These are phyloP conservation scores for Orchesella cincta DNA, from an alignment of 1,140 invertebrate species.

Conservation along the genomic window DNA sequence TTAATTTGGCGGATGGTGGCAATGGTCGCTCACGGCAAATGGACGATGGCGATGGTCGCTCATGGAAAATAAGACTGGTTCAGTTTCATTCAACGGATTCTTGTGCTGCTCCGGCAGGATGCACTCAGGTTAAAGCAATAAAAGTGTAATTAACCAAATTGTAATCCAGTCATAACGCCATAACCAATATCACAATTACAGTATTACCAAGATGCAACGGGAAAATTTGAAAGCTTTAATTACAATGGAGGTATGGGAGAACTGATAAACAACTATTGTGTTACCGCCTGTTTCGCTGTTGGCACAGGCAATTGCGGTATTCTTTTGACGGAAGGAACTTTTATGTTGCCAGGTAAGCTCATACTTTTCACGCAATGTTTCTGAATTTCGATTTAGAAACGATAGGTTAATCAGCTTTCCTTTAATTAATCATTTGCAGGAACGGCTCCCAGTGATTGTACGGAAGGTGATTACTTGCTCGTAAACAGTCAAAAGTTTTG, in stretches of 20 bases:
- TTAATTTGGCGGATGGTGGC: slow-evolving; percentile 4
- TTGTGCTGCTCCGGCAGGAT: slow-evolving; percentile 62
- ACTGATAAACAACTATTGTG: slow-evolving; percentile 37
- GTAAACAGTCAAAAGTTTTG: slow-evolving; percentile 42
- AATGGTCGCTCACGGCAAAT: no score
- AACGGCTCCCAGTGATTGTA: slow-evolving; percentile 42
- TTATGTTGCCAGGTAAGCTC: slow-evolving; percentile 41
- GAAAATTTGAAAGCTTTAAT: slow-evolving; percentile 35
- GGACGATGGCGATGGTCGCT: slow-evolving; percentile 32
- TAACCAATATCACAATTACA: no score
- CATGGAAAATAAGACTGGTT: slow-evolving; percentile 67
- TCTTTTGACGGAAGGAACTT: slow-evolving; percentile 40
- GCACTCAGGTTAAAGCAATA: slow-evolving; percentile 53
- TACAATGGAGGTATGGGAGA: slow-evolving; percentile 43
- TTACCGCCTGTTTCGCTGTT: slow-evolving; percentile 32
- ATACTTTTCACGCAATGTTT: not conserved
- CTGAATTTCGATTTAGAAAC: no score
- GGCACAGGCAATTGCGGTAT: slow-evolving; percentile 39
- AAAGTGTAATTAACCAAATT: no score
- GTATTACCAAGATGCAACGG: slow-evolving; percentile 38
- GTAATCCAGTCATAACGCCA: no score
- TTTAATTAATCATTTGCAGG: slow-evolving; percentile 31
- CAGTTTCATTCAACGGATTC: slow-evolving; percentile 59
- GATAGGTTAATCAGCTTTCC: not conserved
- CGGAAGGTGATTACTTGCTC: slow-evolving; percentile 36